These are phyloP conservation scores for Ophonus ardosiacus DNA, from an alignment of 2,888 invertebrate genomes.

Conservation along the genomic window DNA sequence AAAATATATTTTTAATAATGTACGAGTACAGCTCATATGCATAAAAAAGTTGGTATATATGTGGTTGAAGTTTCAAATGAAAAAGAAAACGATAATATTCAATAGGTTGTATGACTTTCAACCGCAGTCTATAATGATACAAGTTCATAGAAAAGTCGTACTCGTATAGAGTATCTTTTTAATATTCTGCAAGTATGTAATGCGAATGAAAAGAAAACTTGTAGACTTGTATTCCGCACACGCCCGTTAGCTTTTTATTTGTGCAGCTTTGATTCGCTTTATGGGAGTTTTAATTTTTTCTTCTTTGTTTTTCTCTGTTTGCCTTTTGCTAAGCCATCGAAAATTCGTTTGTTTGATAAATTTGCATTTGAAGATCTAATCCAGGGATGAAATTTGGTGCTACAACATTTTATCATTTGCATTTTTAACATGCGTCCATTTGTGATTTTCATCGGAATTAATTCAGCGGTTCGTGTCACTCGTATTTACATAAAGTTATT, in stretches of 20 bases:
- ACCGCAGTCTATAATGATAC: background rate
- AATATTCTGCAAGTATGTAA: slow-evolving; percentile 14
- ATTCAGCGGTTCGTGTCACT: slow-evolving; percentile 48
- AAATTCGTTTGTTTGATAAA: slow-evolving; percentile 23
- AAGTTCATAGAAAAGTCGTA: background rate
- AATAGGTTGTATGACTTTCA: background rate
- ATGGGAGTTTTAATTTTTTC: slow-evolving; percentile 8
- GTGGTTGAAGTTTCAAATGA: background rate
- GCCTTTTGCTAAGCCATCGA: slow-evolving; percentile 6
- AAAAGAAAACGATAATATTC: background rate
- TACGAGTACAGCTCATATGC: background rate
- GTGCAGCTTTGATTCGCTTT: slow-evolving; percentile 26
- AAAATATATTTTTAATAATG: too few relatives aligned
- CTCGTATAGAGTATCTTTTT: slow-evolving; percentile 7
- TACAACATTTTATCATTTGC: slow-evolving; percentile 45
- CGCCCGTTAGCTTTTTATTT: slow-evolving; percentile 14
- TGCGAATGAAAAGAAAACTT: background rate
- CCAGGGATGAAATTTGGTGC: slow-evolving; percentile 32
- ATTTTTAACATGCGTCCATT: slow-evolving; percentile 54
- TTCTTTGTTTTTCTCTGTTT: slow-evolving; percentile 18
- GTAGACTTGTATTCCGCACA: background rate
- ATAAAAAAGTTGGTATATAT: background rate
- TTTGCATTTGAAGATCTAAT: slow-evolving; percentile 50
- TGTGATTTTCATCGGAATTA: slow-evolving; percentile 56
- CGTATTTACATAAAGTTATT: slow-evolving; percentile 59